Percentiles rank a stretch among this genome's conserved stretches.
Conservation (phyloP, 2,888 invertebrate genomes). For the Dolichomitus sp. region DNA sequence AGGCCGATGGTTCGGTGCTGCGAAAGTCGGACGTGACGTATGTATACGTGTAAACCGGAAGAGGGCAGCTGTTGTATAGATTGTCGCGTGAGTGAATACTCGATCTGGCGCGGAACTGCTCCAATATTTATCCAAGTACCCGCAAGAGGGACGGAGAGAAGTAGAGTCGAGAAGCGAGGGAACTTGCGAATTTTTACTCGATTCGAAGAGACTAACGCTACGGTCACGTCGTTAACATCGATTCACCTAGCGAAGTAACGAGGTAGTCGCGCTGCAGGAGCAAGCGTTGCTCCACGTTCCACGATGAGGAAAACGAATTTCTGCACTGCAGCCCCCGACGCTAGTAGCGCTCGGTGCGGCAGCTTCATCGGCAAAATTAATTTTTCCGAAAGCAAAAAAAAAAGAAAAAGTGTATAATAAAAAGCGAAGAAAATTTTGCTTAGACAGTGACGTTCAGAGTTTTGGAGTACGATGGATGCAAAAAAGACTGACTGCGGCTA, state of each 20-base stretch:
- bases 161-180: slow-evolving; percentile 11
- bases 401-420: neutral
- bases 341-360: neutral
- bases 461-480: slow-evolving; percentile 10
- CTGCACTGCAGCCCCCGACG: slow-evolving; percentile 9
- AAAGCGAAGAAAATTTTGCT: slow-evolving; percentile 14
- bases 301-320: neutral
- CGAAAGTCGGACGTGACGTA: slow-evolving; percentile 50
- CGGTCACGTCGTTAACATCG: slow-evolving; percentile 59
- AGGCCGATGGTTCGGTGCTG: slow-evolving; percentile 34
- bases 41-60: slow-evolving; percentile 48
- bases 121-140: slow-evolving; percentile 57
- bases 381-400: neutral
- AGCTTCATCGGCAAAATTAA: slow-evolving; percentile 4
- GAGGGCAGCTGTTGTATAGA: slow-evolving; percentile 29
- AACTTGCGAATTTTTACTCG: slow-evolving; percentile 41
- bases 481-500: slow-evolving; percentile 11
- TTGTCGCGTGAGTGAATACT: slow-evolving; percentile 55
- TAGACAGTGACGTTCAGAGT: slow-evolving; percentile 23
- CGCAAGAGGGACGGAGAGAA: slow-evolving; percentile 4
- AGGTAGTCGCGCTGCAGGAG: neutral
- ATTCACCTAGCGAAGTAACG: slow-evolving; percentile 17
- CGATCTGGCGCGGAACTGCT: slow-evolving; percentile 23
- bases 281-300: neutral
- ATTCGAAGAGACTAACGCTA: slow-evolving; percentile 35